A percentile compares a stretch with the other conserved stretches of the same genome.
phyloP scores from a whole-genome alignment of 2,888 invertebrate species.

The Chalcosyrphus nemorum region DNA sequence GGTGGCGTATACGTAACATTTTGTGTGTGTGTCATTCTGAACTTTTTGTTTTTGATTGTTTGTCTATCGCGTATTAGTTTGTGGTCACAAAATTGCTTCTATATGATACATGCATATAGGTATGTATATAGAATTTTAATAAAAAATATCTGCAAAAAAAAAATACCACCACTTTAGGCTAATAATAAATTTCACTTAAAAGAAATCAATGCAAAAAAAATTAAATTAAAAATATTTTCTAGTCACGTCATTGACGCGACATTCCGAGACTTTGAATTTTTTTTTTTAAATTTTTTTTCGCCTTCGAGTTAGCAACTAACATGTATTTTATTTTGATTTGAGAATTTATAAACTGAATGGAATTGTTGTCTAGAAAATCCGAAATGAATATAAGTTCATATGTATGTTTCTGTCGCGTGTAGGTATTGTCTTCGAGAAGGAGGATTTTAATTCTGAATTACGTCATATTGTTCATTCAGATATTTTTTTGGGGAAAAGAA shows the following conservation, averaged over 20 bases:
- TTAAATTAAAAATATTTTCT: slow-evolving; percentile 56
- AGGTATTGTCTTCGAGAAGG: neutral
- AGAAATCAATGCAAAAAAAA: slow-evolving; percentile 52
- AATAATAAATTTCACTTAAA: slow-evolving; percentile 52
- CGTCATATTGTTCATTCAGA: slow-evolving; percentile 37
- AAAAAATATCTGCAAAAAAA: neutral
- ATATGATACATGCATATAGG: neutral
- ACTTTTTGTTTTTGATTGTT: neutral
- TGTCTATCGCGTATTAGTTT: neutral
- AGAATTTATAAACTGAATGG: neutral
- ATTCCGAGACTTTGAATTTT: slow-evolving; percentile 39
- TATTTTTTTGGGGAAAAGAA: slow-evolving; percentile 17
- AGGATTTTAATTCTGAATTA: slow-evolving; percentile 7
- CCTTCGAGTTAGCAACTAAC: neutral
- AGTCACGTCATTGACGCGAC: slow-evolving; percentile 57
- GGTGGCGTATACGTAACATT: slow-evolving; percentile 62
- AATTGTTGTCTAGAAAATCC: slow-evolving; percentile 4
- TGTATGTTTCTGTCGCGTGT: slow-evolving; percentile 37
- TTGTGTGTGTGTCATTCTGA: neutral
- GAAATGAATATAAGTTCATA: slow-evolving; percentile 6
- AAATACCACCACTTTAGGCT: neutral
- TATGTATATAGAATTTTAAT: neutral
- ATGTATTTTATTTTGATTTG: neutral
- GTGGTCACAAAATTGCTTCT: slow-evolving; percentile 1
- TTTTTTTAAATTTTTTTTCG: too few relatives aligned